Conservation (phyloP, 1,140 invertebrate species). For the Aphelenchoides fujianensis region DNA sequence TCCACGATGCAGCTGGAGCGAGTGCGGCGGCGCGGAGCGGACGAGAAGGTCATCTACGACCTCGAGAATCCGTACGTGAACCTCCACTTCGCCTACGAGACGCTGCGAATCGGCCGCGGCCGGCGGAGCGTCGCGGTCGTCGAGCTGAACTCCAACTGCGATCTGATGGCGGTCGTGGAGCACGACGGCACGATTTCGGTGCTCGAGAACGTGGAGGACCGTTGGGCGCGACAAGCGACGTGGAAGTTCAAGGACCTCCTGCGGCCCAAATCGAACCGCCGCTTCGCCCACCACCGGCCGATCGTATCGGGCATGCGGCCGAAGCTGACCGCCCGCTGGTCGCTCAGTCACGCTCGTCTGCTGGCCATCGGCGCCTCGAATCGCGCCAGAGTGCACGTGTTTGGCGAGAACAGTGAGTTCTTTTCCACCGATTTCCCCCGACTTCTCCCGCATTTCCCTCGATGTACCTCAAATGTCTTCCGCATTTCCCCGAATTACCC, state of each 20-base stretch:
- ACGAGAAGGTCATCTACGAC: too few species aligned
- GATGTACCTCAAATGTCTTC: too few species aligned
- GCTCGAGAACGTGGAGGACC: neutral
- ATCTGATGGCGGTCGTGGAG: neutral
- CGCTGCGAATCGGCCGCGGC: neutral
- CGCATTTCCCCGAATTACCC: too few species aligned
- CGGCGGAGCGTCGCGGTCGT: neutral
- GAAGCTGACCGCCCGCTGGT: neutral
- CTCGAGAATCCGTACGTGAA: too few species aligned
- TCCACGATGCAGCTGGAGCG: too few species aligned
- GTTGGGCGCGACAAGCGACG: neutral
- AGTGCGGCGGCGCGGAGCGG: too few species aligned
- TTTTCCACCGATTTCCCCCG: too few species aligned
- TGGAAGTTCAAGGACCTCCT: neutral
- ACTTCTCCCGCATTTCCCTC: too few species aligned
- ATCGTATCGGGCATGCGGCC: neutral
- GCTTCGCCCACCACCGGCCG: neutral
- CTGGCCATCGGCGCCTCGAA: neutral
- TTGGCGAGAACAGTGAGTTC: neutral
- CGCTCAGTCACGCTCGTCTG: neutral
- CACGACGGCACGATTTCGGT: neutral
- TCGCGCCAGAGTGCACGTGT: neutral
- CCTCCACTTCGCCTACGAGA: neutral
- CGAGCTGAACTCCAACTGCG: conserved; percentile 14
- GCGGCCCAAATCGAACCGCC: neutral